Conservation (phyloP, 1,140 invertebrate species). For the Scaptomyza montana region DNA sequence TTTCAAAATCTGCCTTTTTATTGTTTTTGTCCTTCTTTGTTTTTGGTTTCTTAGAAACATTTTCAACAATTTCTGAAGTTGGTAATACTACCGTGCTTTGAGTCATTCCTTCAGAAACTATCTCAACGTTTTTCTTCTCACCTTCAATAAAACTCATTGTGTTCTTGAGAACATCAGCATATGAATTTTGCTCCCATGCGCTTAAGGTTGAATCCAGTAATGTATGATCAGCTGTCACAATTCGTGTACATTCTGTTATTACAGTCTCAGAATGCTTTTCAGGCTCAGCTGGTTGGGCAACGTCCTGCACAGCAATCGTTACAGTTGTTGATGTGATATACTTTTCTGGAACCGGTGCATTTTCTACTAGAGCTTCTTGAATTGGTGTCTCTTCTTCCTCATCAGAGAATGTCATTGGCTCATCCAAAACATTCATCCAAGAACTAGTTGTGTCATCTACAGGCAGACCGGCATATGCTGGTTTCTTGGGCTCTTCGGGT, state of each 20-base stretch:
- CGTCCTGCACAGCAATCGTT: no score
- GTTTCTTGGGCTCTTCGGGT: no score
- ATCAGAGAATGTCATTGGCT: no score
- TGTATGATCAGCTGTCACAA: neutral
- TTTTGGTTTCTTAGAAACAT: slow-evolving; percentile 23
- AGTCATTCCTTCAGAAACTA: neutral
- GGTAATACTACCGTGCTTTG: neutral
- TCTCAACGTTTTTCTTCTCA: slow-evolving; percentile 59
- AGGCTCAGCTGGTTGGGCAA: slow-evolving; percentile 65
- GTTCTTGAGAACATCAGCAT: slow-evolving; percentile 71
- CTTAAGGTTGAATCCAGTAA: neutral
- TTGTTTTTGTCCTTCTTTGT: slow-evolving; percentile 30
- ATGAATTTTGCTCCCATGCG: slow-evolving; percentile 56
- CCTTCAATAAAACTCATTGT: slow-evolving; percentile 57
- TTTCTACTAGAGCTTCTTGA: no score
- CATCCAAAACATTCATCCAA: no score
- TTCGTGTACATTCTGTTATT: no score
- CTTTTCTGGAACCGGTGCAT: slow-evolving; percentile 33
- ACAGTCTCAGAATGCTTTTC: neutral
- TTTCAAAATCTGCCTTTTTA: slow-evolving; percentile 22
- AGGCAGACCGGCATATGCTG: no score
- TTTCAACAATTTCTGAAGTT: slow-evolving; percentile 1
- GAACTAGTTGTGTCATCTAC: no score
- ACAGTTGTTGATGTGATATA: slow-evolving; percentile 58
- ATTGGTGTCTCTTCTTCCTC: no score